Conservation (phyloP, 2,113 vertebrate genomes). For the Podarcis raffonei region DNA sequence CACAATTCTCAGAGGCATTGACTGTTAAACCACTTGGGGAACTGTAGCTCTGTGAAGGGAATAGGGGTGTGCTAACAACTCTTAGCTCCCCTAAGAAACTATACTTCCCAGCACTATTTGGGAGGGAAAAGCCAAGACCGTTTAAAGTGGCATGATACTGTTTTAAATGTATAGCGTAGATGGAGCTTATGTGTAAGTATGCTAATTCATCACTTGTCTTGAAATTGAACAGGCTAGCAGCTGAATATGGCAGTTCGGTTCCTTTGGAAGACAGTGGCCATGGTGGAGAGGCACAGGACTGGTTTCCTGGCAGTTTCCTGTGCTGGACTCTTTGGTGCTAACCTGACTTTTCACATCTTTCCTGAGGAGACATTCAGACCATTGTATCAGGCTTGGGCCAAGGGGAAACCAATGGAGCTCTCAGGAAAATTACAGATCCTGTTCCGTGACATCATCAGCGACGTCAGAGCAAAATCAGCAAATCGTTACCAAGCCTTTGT, state of each 20-base stretch:
- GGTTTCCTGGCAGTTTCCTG: conserved; percentile 81
- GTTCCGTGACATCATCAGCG: conserved; percentile 84
- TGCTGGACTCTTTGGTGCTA: conserved; percentile 81
- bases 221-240: conserved; percentile 36
- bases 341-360: conserved; percentile 84
- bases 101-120: too few species aligned
- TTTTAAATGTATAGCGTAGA: neutral
- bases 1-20: neutral
- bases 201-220: conserved; percentile 64
- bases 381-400: conserved; percentile 87
- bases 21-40: neutral
- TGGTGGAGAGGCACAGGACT: conserved; percentile 84
- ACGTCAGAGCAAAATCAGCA: conserved; percentile 67
- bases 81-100: too few species aligned
- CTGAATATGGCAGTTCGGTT: conserved; percentile 79
- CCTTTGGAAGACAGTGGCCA: conserved; percentile 69
- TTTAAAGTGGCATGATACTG: too few species aligned
- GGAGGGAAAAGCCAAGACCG: too few species aligned
- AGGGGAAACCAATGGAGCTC: conserved; percentile 78
- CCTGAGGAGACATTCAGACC: conserved; percentile 79
- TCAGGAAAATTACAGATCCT: conserved; percentile 71
- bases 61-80: too few species aligned
- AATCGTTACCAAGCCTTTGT: conserved; percentile 82
- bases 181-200: neutral
- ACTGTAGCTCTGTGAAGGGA: too few species aligned